Conservation (phyloP, 1,140 invertebrate species). For the Hyles vespertilio region DNA sequence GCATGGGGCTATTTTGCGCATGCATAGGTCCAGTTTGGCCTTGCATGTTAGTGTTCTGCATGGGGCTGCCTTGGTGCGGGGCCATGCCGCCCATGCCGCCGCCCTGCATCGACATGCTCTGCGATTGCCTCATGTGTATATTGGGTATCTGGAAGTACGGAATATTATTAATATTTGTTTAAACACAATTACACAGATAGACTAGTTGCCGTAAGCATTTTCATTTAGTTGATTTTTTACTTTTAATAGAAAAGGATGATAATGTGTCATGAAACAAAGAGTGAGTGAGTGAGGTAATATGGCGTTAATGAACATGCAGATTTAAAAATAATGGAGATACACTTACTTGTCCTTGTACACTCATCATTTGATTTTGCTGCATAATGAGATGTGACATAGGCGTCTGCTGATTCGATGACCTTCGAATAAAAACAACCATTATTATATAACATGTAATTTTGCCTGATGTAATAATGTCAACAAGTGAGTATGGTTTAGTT, state of each 20-base stretch:
- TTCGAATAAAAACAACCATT: conserved; percentile 33
- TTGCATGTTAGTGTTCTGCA: conserved; percentile 50
- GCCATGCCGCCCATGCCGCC: conserved; percentile 56
- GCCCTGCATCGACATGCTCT: conserved; percentile 79
- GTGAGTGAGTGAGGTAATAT: too few species aligned
- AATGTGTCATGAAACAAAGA: too few species aligned
- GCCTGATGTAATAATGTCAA: neutral
- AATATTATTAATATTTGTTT: too few species aligned
- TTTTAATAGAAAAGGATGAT: too few species aligned
- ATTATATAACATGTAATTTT: neutral
- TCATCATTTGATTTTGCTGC: conserved; percentile 77
- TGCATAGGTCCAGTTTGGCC: conserved; percentile 32
- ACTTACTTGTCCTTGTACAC: conserved; percentile 70
- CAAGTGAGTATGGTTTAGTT: neutral
- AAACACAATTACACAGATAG: too few species aligned
- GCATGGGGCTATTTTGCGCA: conserved; percentile 42
- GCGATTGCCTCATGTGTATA: conserved; percentile 81
- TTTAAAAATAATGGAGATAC: too few species aligned
- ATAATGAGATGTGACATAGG: conserved; percentile 75
- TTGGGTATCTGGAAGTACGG: conserved; percentile 76
- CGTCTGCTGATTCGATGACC: conserved; percentile 76
- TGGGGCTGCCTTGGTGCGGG: conserved; percentile 34
- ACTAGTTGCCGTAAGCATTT: too few species aligned
- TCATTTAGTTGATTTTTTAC: too few species aligned
- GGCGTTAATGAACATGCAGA: too few species aligned